phyloP scores from a whole-genome alignment of 2,888 invertebrate genomes.

The Epirrita christyi region DNA sequence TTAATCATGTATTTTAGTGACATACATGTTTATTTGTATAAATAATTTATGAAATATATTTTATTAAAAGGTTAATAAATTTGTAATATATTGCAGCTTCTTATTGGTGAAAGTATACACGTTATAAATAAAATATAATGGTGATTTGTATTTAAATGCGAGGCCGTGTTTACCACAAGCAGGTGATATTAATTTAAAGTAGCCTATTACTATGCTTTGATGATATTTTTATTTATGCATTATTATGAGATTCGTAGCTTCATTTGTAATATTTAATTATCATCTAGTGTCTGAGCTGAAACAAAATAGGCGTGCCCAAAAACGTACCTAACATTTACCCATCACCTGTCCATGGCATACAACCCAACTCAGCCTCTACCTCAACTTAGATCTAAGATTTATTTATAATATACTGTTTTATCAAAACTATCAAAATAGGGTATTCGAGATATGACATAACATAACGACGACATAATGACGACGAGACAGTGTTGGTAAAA shows the following conservation, averaged over 20 bases:
- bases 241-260: constrained; percentile 6
- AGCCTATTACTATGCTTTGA: constrained; percentile 58
- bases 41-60: constrained; percentile 18
- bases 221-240: constrained; percentile 45
- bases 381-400: too few species aligned
- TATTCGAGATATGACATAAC: too few species aligned
- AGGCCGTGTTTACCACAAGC: constrained; percentile 38
- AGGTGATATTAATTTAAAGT: constrained; percentile 45
- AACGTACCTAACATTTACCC: too few species aligned
- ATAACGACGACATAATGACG: too few species aligned
- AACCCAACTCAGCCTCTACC: too few species aligned
- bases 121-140: constrained; percentile 33
- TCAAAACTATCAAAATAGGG: too few species aligned
- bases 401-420: too few species aligned
- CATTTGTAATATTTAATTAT: neutral
- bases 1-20: too few species aligned
- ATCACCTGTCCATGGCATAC: too few species aligned
- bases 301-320: too few species aligned
- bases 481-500: too few species aligned
- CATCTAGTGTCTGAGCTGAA: too few species aligned
- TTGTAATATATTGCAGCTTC: constrained; percentile 10
- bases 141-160: constrained; percentile 51
- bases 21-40: neutral
- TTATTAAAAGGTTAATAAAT: constrained; percentile 21
- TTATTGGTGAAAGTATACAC: constrained; percentile 28